phyloP scores from a whole-genome alignment of 2,888 invertebrate genomes.

The Criorhina ranunculi region DNA sequence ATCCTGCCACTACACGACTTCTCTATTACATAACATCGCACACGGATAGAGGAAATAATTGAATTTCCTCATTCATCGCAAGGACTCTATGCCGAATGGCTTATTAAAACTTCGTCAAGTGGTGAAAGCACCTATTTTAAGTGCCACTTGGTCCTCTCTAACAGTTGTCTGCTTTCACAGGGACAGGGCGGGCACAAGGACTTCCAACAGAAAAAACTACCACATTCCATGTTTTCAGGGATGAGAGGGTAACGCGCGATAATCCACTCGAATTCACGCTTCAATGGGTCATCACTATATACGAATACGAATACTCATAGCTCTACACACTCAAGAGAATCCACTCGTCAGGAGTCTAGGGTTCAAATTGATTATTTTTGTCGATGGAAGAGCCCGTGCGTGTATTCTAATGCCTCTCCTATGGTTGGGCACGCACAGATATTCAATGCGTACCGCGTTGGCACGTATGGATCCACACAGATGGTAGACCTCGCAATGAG shows the following conservation, averaged over 20 bases:
- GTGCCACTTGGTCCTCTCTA: slow-evolving; percentile 34
- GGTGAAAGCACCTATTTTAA: slow-evolving; percentile 60
- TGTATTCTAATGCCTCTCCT: slow-evolving; percentile 42
- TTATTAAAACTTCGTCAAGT: slow-evolving; percentile 69
- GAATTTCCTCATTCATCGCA: slow-evolving; percentile 17
- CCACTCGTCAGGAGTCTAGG: slow-evolving; percentile 17
- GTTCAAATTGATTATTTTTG: slow-evolving; percentile 29
- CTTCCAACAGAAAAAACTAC: slow-evolving; percentile 4
- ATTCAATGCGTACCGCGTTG: slow-evolving; percentile 30
- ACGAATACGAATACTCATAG: too few relatives aligned
- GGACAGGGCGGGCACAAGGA: neutral
- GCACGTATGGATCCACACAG: slow-evolving; percentile 45
- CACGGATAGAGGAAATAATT: slow-evolving; percentile 14
- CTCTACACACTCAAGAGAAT: slow-evolving; percentile 22
- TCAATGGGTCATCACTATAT: slow-evolving; percentile 51
- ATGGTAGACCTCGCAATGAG: slow-evolving; percentile 50
- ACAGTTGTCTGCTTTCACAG: slow-evolving; percentile 65
- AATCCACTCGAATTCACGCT: slow-evolving; percentile 64
- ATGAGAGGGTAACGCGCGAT: slow-evolving; percentile 39
- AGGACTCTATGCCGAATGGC: slow-evolving; percentile 55
- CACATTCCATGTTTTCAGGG: slow-evolving; percentile 47
- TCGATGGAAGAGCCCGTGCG: slow-evolving; percentile 48
- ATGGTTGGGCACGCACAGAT: slow-evolving; percentile 56
- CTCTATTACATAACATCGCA: slow-evolving; percentile 35
- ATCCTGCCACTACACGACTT: slow-evolving; percentile 21